Base-by-base conservation (phyloP, 2,113 vertebrate genomes). In the Syrrhaptes paradoxus region DNA sequence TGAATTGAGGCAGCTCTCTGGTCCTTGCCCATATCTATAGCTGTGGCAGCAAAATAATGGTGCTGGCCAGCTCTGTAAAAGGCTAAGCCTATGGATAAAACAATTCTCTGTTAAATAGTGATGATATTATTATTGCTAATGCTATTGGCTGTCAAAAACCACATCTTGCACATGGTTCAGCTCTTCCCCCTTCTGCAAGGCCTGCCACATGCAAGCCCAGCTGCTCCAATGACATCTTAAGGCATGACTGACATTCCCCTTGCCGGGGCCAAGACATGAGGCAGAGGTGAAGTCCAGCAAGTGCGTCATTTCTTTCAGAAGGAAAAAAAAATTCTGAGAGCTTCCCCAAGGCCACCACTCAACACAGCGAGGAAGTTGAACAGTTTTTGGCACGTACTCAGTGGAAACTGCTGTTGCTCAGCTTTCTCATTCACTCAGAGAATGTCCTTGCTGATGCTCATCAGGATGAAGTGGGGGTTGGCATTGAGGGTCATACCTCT, bases 171-270 rank as follows among this genome's bases (percentile, higher is more conserved):
- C 62, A 6, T 22, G 28, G 79, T 55, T 38, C 54, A 62, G 54
- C 54, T 49, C 58, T 73, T 73, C 25, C 32, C 7, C 6, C 34
- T 63, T 74, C 45, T 54, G n/a, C 78, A 43, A 19, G 26, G 22
- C 25, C 25, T 17, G 12, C n/a, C 41, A 31, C 4, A 1, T 43
- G 52, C 41, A 74, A 49, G n/a, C 59, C 61, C 29, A 51, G 66
- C 32, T 51, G 32, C 72, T 62, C 59, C 2, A 0, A 25, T 62
- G 63, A 41, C 28, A 9, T 21, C 87, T 38, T 61, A 57, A 8
- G 1, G 51, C 3, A 0, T 17, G 45, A 21, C 46, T 11, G 0
- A 28, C 2, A 2, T 55, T 88, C 28, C 63, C 57, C 51, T 52
- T 4, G 0, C 31, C 8, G 4, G 36, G 67, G 48, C 62, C 9